Base-by-base conservation (phyloP, 2,113 vertebrate genomes). In the Oreotragus oreotragus region DNA sequence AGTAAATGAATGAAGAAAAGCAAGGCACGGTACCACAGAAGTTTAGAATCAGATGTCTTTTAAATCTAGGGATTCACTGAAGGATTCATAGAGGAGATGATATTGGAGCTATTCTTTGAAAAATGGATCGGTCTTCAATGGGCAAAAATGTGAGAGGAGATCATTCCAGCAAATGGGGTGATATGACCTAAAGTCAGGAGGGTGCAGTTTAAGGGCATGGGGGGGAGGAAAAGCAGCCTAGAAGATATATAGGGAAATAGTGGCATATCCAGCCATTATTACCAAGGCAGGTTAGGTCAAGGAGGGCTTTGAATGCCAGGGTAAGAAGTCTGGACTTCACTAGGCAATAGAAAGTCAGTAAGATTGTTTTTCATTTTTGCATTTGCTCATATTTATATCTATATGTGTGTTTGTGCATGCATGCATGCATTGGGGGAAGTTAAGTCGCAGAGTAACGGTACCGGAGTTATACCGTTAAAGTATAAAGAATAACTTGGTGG, bases 31-130 rank as follows among this genome's bases (percentile, higher is more conserved):
- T 36, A 58, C 2, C 6, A 55, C 11, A 28, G 36, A 28, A 43
- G 19, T 96, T 90, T 92, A 88, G 58, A 90, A 96, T n/a, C n/a
- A 91, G 53, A 28, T 87, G 57, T 79, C 21, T 81, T 91, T 94
- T 76, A 91, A 86, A 91, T 64, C 15, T 87, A 28, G 16, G 28
- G 9, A 25, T 57, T 93, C 45, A 47, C 23, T 12, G 39, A 58
- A 84, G 21, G 25, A 60, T 55, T 93, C 27, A 36, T n/a, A 49
- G n/a, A 92, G 16, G 19, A 17, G n/a, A 57, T 28, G 53, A 76
- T 33, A 76, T 33, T 62, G 77, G 58, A 87, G 16, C 9, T 84
- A 28, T 28, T 88, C 66, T 85, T 90, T 94, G 84, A 96, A 79
- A 92, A 90, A 27, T 21, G 10, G 13, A 33, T 36, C 66, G 10